Evolutionary conservation across 2,797 vertebrate species (phyloP).

Genomic region (Notoglanidium macrostoma): DNA sequence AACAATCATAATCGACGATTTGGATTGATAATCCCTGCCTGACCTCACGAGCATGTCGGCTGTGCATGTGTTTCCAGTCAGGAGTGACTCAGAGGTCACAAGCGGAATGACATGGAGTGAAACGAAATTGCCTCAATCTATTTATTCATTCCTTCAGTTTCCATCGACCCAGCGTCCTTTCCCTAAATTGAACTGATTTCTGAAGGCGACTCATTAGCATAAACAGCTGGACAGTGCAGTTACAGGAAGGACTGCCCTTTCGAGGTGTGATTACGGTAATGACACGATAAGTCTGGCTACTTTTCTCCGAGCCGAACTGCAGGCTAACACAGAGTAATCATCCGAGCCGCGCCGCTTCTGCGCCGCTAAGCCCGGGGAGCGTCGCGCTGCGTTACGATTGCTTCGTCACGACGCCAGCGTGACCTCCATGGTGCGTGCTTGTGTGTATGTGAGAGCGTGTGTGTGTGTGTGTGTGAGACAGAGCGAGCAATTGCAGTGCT

Average conservation of each 20-base stretch:
- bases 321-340: not conserved
- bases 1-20: conserved; percentile 57
- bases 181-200: not conserved
- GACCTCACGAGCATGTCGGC: conserved; percentile 53
- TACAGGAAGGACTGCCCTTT: not conserved
- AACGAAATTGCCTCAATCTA: conserved; percentile 13
- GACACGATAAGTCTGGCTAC: not conserved
- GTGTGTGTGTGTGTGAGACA: not conserved
- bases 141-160: conserved; percentile 26
- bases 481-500: not conserved
- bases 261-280: not conserved
- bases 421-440: not conserved
- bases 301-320: not conserved
- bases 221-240: conserved; percentile 17
- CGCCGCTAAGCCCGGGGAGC: not conserved
- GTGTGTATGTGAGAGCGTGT: conserved; percentile 1
- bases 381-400: conserved; percentile 8
- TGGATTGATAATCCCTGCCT: conserved; percentile 48
- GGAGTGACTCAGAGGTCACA: conserved; percentile 35
- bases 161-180: not conserved
- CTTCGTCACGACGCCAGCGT: not conserved
- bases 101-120: conserved; percentile 11
- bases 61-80: conserved; percentile 53
- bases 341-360: not conserved
- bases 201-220: not conserved